Evolutionary conservation across 64 coral and sea anemone genomes (phyloP), one percentile per base, ranked within the genome.

Genomic region (Montipora foliosa): DNA sequence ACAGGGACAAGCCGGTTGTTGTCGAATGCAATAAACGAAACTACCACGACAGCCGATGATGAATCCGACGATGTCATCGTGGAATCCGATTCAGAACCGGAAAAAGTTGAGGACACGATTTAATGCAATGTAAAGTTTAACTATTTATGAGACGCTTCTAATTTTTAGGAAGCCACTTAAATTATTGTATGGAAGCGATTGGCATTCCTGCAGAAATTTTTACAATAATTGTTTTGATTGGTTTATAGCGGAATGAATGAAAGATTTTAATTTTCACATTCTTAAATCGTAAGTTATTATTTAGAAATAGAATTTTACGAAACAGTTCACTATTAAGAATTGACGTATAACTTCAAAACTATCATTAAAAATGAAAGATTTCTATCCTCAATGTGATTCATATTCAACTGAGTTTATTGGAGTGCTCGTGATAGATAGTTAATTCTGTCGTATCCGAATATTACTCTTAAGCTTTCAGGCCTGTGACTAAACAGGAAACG

Each of bases 31-130:
- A 78, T 19, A 47, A 46, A 49, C 17, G 15, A 84, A 48, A 12
- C 16, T 47, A 49, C 81, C 37, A 84, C 62, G 3, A 3, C 17
- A 24, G 44, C 49, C 19, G 69, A 67, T 17, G 86, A 93, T 47
- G 14, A 88, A 15, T 66, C 75, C 24, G 89, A 95, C 79, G 94
- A 95, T 66, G 94, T 92, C 37, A 95, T 95, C 10, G 89, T 95
- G 14, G 94, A 95, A 58, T 79, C 83, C 4, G 93, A 95, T 17
- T 91, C 93, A 11, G 93, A 95, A 8, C n/a, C 57, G 37, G 60
- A 91, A 79, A 44, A 53, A 20, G 14, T 62, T 82, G 55, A 82
- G 29, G 37, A 37, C 37, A 45, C 6, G 45, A 16, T 50, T 49
- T 13, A 11, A 6, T 17, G 11, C 47, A 49, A 37, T 6, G 44